phyloP scores from a whole-genome alignment of 2,113 vertebrate species.

The Parus major region DNA sequence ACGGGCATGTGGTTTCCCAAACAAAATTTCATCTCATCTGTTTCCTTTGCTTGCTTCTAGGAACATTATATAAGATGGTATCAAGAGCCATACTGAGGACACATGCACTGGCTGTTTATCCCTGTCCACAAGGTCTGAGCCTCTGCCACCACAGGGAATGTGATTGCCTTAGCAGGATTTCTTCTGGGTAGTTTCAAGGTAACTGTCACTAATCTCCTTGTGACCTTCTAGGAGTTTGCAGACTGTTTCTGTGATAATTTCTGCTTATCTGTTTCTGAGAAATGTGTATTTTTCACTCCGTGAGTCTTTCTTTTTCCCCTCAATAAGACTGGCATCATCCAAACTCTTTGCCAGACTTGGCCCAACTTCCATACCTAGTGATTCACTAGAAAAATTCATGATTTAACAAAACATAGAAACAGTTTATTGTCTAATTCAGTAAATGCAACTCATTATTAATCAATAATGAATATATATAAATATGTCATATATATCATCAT shows the following conservation, averaged over 20 bases:
- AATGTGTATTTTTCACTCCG: not conserved
- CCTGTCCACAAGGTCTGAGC: not conserved
- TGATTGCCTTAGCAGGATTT: not conserved
- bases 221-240: not conserved
- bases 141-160: not conserved
- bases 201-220: not conserved
- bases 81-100: not conserved
- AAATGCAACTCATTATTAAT: not conserved
- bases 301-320: not conserved
- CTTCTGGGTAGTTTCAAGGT: not conserved
- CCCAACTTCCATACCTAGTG: not conserved
- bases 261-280: not conserved
- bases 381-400: not conserved
- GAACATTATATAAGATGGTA: not conserved
- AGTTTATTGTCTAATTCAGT: not conserved
- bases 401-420: not conserved
- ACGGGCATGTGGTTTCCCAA: accelerated
- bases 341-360: not conserved
- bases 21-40: not conserved
- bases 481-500: not conserved
- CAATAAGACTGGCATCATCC: not conserved
- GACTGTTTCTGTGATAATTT: not conserved
- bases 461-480: not conserved
- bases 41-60: not conserved
- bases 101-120: not conserved